Evolutionary conservation across 2,113 vertebrate genomes (phyloP).

Genomic region (Thamnaconus septentrionalis): DNA sequence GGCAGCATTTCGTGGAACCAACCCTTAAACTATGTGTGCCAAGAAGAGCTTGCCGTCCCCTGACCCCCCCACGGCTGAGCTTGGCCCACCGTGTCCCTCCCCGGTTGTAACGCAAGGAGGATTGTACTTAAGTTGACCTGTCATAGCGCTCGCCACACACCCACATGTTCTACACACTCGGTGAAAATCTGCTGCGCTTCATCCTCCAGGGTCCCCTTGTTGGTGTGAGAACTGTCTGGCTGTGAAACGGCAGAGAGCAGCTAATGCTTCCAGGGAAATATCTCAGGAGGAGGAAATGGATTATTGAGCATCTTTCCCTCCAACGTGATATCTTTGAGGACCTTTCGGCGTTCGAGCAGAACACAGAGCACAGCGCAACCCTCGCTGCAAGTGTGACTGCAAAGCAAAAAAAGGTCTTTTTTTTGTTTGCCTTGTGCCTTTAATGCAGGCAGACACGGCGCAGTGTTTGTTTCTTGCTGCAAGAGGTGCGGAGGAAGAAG

Average conservation of each 20-base stretch:
- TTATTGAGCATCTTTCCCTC: conserved; percentile 17
- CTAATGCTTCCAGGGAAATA: conserved; percentile 43
- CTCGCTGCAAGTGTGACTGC: conserved; percentile 10
- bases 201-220: conserved; percentile 46
- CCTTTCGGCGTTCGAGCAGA: conserved; percentile 26
- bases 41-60: conserved; percentile 2
- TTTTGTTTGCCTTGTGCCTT: background rate
- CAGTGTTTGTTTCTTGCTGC: conserved; percentile 20
- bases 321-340: conserved; percentile 17
- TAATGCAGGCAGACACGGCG: background rate
- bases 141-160: conserved; percentile 30
- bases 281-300: conserved; percentile 29
- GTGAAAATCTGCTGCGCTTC: conserved; percentile 43
- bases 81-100: conserved; percentile 28
- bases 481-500: conserved; percentile 17
- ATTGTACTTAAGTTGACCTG: conserved; percentile 44
- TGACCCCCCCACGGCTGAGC: conserved; percentile 13
- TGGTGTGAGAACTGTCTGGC: conserved; percentile 43
- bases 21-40: conserved; percentile 3
- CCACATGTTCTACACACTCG: conserved; percentile 36
- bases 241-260: conserved; percentile 34
- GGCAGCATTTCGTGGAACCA: conserved; percentile 21
- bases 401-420: background rate
- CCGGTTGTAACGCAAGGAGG: conserved; percentile 26
- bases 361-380: conserved; percentile 15